These are phyloP conservation scores for Lepidocolaptes lacrymiger DNA, from an alignment of 2,797 vertebrate genomes.

Conservation along the genomic window DNA sequence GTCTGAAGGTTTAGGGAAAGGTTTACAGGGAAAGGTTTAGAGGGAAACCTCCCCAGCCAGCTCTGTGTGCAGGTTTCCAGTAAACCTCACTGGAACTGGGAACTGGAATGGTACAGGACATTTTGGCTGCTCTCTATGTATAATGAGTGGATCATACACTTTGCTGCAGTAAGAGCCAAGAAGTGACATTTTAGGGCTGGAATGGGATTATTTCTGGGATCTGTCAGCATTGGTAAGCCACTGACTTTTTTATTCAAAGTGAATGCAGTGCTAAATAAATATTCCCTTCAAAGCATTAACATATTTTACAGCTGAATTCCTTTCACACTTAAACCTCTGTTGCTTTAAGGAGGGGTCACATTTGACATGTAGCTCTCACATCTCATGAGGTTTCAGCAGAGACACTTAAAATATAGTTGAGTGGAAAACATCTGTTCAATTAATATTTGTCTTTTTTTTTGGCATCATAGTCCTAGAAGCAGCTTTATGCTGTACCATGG, in stretches of 20 bases:
- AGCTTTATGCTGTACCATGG: neutral
- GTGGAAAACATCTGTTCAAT: constrained; percentile 24
- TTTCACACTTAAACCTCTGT: constrained; percentile 14
- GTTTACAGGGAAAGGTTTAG: neutral
- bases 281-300: neutral
- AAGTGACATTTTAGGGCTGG: neutral
- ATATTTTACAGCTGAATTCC: neutral
- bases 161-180: neutral
- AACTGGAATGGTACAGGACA: neutral
- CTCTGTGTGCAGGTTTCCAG: neutral
- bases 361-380: neutral
- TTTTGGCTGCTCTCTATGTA: neutral
- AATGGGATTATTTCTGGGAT: neutral
- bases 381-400: constrained; percentile 22
- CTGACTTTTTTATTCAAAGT: neutral
- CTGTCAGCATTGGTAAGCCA: neutral
- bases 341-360: neutral
- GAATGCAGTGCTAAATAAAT: constrained; percentile 10
- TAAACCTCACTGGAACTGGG: neutral
- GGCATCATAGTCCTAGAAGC: neutral
- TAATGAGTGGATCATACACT: neutral
- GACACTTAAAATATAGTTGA: neutral
- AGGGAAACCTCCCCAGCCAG: neutral
- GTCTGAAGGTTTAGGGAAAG: neutral
- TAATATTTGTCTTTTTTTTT: neutral